These are phyloP conservation scores for Andrena marginata DNA, from an alignment of 2,888 invertebrate genomes.

Conservation along the genomic window DNA sequence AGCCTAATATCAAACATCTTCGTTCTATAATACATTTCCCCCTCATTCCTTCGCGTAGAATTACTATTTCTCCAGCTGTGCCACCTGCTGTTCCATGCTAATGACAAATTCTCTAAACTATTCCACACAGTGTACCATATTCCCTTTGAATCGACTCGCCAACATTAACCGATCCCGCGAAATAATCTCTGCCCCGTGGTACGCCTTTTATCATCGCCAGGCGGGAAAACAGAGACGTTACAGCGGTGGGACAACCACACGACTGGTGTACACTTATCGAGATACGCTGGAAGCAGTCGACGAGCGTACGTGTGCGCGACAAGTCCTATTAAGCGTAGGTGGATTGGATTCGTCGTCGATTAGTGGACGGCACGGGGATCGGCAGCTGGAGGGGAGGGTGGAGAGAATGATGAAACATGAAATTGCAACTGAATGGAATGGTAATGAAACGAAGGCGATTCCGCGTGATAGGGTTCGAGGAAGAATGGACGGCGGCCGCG, in stretches of 20 bases:
- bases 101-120: too few species aligned
- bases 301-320: slow-evolving; percentile 48
- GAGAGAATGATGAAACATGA: slow-evolving; percentile 70
- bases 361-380: slow-evolving; percentile 16
- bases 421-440: slow-evolving; percentile 73
- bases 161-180: slow-evolving; percentile 14
- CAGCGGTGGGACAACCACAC: background rate
- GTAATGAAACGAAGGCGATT: slow-evolving; percentile 74
- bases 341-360: slow-evolving; percentile 61
- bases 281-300: slow-evolving; percentile 30
- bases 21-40: too few species aligned
- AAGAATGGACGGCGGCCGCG: slow-evolving; percentile 19
- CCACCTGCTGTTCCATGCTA: too few species aligned
- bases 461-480: slow-evolving; percentile 53
- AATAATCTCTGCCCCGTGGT: slow-evolving; percentile 11
- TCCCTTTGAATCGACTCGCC: slow-evolving; percentile 1
- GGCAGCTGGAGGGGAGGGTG: background rate
- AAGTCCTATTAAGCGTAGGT: slow-evolving; percentile 65
- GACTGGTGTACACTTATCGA: slow-evolving; percentile 9
- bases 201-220: slow-evolving; percentile 18
- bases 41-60: too few species aligned
- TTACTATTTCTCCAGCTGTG: too few species aligned
- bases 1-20: too few species aligned
- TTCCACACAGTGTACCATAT: background rate
- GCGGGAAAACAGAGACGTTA: slow-evolving; percentile 4